A percentile compares a stretch with the other conserved stretches of the same genome.
phyloP scores from a whole-genome alignment of 2,888 invertebrate species.

The Cetonia aurata region DNA sequence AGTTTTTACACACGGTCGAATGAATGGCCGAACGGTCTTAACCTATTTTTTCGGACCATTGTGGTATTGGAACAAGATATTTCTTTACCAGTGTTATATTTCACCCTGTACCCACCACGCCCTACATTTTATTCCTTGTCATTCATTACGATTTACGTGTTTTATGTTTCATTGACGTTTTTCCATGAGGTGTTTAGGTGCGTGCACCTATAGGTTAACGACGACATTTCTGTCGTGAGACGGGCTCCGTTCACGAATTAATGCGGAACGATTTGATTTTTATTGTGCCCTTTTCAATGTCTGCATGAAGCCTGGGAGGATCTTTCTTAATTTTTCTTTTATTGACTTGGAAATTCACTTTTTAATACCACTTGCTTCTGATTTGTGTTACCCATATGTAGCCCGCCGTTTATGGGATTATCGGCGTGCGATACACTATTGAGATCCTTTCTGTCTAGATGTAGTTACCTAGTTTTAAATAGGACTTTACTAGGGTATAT shows the following conservation, averaged over 20 bases:
- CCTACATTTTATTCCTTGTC: conserved; percentile 63
- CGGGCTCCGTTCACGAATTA: conserved; percentile 31
- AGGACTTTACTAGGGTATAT: too few relatives aligned
- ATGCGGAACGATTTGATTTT: conserved; percentile 34
- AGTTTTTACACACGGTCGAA: conserved; percentile 65
- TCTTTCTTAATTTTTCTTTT: conserved; percentile 28
- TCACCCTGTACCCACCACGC: conserved; percentile 62
- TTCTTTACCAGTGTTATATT: conserved; percentile 65
- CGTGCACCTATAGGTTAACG: conserved; percentile 16
- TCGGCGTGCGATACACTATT: not conserved
- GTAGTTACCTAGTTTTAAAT: too few relatives aligned
- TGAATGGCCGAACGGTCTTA: conserved; percentile 62
- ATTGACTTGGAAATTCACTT: conserved; percentile 37
- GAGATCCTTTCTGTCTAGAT: too few relatives aligned
- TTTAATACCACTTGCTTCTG: conserved; percentile 19
- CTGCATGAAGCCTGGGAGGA: conserved; percentile 20
- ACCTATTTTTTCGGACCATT: conserved; percentile 62
- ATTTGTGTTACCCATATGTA: not conserved
- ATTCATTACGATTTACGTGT: conserved; percentile 61
- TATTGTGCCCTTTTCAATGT: conserved; percentile 34
- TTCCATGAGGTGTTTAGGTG: conserved; percentile 28
- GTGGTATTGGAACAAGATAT: conserved; percentile 64
- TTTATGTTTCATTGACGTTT: conserved; percentile 61
- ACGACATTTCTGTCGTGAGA: conserved; percentile 29
- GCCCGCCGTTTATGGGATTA: conserved; percentile 3